A percentile compares a stretch with the other conserved stretches of the same genome.
phyloP scores from a whole-genome alignment of 2,113 vertebrate genomes.

The Gobiocypris rarus region DNA sequence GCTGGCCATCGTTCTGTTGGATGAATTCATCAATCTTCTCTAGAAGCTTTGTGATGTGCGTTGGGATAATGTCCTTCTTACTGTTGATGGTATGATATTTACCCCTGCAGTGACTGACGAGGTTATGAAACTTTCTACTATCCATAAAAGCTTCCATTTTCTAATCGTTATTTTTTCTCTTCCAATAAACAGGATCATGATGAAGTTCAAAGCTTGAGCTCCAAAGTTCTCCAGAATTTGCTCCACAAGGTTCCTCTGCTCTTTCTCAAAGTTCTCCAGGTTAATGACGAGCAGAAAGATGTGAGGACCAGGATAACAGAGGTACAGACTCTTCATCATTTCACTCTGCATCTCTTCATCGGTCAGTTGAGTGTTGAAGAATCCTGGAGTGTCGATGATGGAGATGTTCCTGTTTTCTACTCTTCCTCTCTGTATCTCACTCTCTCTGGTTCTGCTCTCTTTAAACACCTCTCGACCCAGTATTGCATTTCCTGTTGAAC shows the following conservation, averaged over 20 bases:
- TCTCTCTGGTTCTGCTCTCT: background rate
- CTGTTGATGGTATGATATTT: conserved; percentile 27
- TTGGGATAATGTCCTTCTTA: background rate
- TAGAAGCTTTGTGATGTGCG: conserved; percentile 41
- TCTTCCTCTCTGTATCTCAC: background rate
- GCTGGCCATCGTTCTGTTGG: background rate
- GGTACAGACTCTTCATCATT: conserved; percentile 5
- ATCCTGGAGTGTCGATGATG: conserved; percentile 58
- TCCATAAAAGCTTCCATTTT: background rate
- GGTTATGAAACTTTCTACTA: background rate
- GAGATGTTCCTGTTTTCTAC: conserved; percentile 42
- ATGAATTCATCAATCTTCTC: conserved; percentile 43
- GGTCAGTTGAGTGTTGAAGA: conserved; percentile 33
- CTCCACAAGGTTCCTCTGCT: background rate
- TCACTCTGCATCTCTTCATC: background rate
- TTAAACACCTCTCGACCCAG: conserved; percentile 4
- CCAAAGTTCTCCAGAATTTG: conserved; percentile 37
- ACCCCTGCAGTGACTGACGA: background rate
- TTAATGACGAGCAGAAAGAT: conserved; percentile 48
- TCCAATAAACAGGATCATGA: conserved; percentile 51
- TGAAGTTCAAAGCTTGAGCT: conserved; percentile 29
- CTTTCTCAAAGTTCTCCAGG: background rate
- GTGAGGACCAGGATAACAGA: conserved; percentile 48
- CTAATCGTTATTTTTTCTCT: conserved; percentile 37
- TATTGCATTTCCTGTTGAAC: conserved; percentile 1